Evolutionary conservation across 2,888 invertebrate genomes (phyloP).

Genomic region (Leptodirus hochenwartii): DNA sequence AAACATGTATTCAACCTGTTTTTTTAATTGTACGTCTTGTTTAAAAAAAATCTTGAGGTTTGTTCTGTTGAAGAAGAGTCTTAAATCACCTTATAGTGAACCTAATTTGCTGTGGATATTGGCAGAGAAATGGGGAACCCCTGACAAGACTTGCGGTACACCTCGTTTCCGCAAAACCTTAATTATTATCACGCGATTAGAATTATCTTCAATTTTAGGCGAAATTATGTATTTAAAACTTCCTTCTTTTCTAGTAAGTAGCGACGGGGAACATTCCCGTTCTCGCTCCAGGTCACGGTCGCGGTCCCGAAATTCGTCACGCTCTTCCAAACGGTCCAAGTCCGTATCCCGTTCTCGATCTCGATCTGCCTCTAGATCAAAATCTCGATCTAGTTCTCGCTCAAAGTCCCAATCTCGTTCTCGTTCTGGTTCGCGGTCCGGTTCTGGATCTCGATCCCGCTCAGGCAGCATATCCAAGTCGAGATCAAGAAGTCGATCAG

Average conservation of each 20-base stretch:
- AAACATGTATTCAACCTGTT: no score
- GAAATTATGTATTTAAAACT: no score
- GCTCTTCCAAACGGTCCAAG: constrained; percentile 24
- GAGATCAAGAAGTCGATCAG: constrained; percentile 17
- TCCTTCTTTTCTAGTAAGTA: constrained; percentile 9
- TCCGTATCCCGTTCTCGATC: constrained; percentile 18
- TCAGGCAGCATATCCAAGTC: constrained; percentile 19
- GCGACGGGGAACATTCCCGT: constrained; percentile 26
- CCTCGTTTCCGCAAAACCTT: no score
- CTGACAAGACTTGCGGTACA: no score
- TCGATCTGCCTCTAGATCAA: constrained; percentile 15
- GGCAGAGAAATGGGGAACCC: no score
- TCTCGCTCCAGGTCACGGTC: constrained; percentile 23
- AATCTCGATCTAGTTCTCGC: constrained; percentile 19
- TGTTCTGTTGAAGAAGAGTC: constrained; percentile 1
- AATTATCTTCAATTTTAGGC: no score
- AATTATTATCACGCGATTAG: no score
- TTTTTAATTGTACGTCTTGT: no score
- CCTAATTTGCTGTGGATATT: no score
- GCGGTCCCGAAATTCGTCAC: constrained; percentile 19
- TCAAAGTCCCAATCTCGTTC: constrained; percentile 18
- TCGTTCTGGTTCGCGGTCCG: constrained; percentile 19
- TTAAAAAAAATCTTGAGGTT: background rate
- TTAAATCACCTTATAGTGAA: no score
- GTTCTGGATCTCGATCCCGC: constrained; percentile 17